Percentiles rank a stretch among this genome's conserved stretches.
phyloP scores from a whole-genome alignment of 2,888 invertebrate genomes.

The Petrolisthes cinctipes region DNA sequence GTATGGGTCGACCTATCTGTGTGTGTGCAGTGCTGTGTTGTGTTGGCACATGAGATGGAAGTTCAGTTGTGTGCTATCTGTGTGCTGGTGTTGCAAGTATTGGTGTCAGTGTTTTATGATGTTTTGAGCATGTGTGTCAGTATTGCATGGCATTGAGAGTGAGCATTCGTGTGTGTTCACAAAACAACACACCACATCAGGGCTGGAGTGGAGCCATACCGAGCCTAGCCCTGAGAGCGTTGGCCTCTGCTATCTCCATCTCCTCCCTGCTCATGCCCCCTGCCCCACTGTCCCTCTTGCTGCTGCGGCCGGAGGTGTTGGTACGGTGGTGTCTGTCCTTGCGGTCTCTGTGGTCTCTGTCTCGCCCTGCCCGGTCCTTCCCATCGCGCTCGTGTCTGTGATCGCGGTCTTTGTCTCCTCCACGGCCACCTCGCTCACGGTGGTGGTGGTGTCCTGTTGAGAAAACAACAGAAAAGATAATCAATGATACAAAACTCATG shows the following conservation, averaged over 20 bases:
- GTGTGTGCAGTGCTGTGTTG: too few relatives aligned
- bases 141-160: too few relatives aligned
- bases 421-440: slow-evolving; percentile 42
- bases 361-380: slow-evolving; percentile 48
- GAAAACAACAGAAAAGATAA: too few relatives aligned
- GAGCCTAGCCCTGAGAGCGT: slow-evolving; percentile 72
- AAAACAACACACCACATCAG: background rate
- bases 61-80: too few relatives aligned
- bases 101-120: too few relatives aligned
- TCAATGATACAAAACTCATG: too few relatives aligned
- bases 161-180: too few relatives aligned
- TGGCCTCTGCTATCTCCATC: slow-evolving; percentile 70
- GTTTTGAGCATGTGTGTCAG: too few relatives aligned
- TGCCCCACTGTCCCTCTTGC: slow-evolving; percentile 24
- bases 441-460: slow-evolving; percentile 44
- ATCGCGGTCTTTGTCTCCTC: slow-evolving; percentile 68
- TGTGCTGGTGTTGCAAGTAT: too few relatives aligned
- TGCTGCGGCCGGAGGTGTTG: slow-evolving; percentile 43
- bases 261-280: slow-evolving; percentile 49
- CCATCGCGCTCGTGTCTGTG: slow-evolving; percentile 51
- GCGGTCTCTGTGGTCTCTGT: slow-evolving; percentile 49
- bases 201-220: slow-evolving; percentile 72
- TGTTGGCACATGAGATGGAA: too few relatives aligned
- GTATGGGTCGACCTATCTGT: too few relatives aligned
- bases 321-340: slow-evolving; percentile 57